Evolutionary conservation across 2,888 invertebrate species (phyloP).

Genomic region (Caenorhabditis virilis): DNA sequence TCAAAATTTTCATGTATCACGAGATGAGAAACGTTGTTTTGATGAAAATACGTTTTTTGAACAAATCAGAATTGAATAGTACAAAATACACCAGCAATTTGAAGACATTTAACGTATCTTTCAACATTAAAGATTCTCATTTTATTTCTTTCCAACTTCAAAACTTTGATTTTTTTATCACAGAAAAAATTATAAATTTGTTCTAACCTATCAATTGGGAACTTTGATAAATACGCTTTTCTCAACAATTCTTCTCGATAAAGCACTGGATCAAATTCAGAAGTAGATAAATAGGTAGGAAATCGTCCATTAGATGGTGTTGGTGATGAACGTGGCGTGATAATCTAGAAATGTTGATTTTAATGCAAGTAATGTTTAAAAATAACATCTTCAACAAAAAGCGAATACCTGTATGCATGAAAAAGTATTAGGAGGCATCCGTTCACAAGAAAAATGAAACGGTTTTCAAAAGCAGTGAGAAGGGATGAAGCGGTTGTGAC

Average conservation of each 20-base stretch:
- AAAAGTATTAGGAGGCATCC: conserved; percentile 11
- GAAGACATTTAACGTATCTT: not conserved
- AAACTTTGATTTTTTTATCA: not conserved
- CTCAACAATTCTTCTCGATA: conserved; percentile 38
- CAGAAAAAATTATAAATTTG: no score
- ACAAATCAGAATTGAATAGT: not conserved
- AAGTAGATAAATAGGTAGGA: conserved; percentile 27
- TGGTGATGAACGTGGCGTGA: conserved; percentile 32
- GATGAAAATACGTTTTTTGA: no score
- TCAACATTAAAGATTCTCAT: conserved; percentile 1
- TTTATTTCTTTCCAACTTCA: not conserved
- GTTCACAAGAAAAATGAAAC: not conserved
- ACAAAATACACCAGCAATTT: not conserved
- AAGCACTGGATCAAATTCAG: conserved; percentile 39
- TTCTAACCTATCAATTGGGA: conserved; percentile 31
- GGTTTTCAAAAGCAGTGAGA: not conserved
- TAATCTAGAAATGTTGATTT: conserved; percentile 13
- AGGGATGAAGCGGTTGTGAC: not conserved
- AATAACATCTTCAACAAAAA: no score
- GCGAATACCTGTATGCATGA: conserved; percentile 31
- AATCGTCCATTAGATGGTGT: conserved; percentile 15
- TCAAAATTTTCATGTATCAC: no score
- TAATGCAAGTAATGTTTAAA: not conserved
- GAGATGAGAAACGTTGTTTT: no score
- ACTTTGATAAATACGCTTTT: conserved; percentile 30